These are phyloP conservation scores for Diorhabda carinulata DNA, from an alignment of 1,140 invertebrate species.

Conservation along the genomic window DNA sequence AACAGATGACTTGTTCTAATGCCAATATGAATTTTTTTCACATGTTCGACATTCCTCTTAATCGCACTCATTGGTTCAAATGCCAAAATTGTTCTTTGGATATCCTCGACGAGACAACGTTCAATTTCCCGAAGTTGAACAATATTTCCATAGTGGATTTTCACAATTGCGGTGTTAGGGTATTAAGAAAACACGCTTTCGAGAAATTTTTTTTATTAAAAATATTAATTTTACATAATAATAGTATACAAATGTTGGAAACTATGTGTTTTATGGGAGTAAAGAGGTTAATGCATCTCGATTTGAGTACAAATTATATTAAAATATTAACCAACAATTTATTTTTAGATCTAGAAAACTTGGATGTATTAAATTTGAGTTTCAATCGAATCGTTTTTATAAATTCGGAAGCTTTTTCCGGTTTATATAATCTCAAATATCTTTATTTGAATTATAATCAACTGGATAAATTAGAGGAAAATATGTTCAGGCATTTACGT, in stretches of 20 bases:
- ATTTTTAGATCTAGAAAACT: constrained; percentile 37
- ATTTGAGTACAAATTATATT: constrained; percentile 38
- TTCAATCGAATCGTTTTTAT: constrained; percentile 36
- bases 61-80: constrained; percentile 37
- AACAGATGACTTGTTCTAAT: constrained; percentile 37
- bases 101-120: constrained; percentile 36
- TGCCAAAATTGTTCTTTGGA: constrained; percentile 38
- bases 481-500: constrained; percentile 34
- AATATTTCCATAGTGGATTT: constrained; percentile 38
- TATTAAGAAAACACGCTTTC: constrained; percentile 35
- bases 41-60: constrained; percentile 31
- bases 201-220: constrained; percentile 34
- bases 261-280: constrained; percentile 33
- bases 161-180: constrained; percentile 22
- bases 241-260: constrained; percentile 33
- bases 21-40: constrained; percentile 33
- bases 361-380: constrained; percentile 41
- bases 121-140: constrained; percentile 35
- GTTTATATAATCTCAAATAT: constrained; percentile 39
- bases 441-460: constrained; percentile 39
- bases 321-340: constrained; percentile 35
- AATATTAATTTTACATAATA: constrained; percentile 35
- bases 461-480: constrained; percentile 34
- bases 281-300: constrained; percentile 34
- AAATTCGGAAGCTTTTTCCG: constrained; percentile 39